Conservation (phyloP, 2,888 invertebrate genomes). For the Dioctria linearis region DNA sequence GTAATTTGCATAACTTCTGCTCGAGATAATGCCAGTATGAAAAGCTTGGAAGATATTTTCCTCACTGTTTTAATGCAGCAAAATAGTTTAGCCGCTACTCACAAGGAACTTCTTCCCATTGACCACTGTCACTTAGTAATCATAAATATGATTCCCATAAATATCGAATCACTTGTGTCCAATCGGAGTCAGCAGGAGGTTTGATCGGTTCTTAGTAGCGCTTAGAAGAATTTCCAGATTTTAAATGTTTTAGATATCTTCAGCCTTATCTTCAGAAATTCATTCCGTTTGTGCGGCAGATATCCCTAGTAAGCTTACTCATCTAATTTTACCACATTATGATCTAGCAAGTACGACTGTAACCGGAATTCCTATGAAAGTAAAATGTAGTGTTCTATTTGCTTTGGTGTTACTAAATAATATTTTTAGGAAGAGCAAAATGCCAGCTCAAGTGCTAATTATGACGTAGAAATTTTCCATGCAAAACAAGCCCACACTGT, state of each 20-base stretch:
- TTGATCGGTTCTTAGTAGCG: constrained; percentile 59
- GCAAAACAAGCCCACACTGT: constrained; percentile 88
- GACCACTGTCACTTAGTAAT: constrained; percentile 93
- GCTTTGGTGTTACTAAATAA: background rate
- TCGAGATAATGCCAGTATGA: constrained; percentile 88
- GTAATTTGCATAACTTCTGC: constrained; percentile 94
- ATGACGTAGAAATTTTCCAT: constrained; percentile 98
- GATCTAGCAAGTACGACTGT: constrained; percentile 96
- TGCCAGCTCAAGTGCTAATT: constrained; percentile 97
- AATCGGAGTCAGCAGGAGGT: constrained; percentile 81
- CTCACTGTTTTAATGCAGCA: constrained; percentile 85
- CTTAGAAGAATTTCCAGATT: constrained; percentile 20
- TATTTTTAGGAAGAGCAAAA: constrained; percentile 88
- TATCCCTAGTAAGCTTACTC: constrained; percentile 82
- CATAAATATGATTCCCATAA: constrained; percentile 89
- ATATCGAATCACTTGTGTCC: constrained; percentile 83
- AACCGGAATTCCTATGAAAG: constrained; percentile 98
- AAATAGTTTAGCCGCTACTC: constrained; percentile 79
- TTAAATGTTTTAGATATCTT: constrained; percentile 74
- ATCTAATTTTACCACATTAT: constrained; percentile 87
- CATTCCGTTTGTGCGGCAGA: constrained; percentile 84
- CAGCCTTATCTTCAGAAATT: constrained; percentile 83
- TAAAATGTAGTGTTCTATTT: constrained; percentile 62
- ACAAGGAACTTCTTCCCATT: constrained; percentile 80
- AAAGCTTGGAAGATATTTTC: constrained; percentile 89